Conservation (phyloP, 2,113 vertebrate species). For the Pavo muticus region DNA sequence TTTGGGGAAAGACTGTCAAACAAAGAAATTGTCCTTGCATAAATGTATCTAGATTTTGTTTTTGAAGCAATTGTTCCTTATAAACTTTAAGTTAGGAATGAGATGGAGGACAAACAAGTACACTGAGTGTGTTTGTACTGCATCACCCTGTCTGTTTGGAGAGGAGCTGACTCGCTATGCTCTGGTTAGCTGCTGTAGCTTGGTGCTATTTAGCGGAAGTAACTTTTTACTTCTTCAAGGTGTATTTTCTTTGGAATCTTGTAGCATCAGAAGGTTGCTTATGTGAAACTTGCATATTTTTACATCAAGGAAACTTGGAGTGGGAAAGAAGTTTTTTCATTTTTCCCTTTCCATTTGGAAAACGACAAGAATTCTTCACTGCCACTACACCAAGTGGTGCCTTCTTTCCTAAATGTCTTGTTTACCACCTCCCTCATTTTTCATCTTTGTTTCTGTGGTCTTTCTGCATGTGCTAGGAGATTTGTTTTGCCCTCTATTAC, state of each 20-base stretch:
- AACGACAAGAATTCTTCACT: neutral
- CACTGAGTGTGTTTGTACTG: neutral
- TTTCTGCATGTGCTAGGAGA: neutral
- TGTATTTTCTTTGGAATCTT: neutral
- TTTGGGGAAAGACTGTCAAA: neutral
- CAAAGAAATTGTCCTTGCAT: neutral
- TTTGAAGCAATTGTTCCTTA: neutral
- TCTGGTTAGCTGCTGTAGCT: neutral
- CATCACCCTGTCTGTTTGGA: rapidly evolving
- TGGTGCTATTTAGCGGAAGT: neutral
- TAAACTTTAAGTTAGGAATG: neutral
- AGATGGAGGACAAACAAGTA: neutral
- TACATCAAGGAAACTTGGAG: neutral
- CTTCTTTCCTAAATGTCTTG: neutral
- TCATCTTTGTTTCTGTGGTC: neutral
- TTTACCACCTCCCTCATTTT: neutral
- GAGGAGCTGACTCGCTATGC: neutral
- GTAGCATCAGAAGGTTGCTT: neutral
- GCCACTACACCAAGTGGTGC: rapidly evolving
- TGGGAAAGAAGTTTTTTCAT: neutral
- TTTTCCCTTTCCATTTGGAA: neutral
- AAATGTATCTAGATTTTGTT: neutral
- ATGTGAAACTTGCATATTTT: neutral
- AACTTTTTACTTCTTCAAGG: neutral
- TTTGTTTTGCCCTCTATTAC: neutral